Evolutionary conservation across 2,888 invertebrate genomes (phyloP), one percentile per base, ranked within the genome.

Genomic region (Zaprionus bogoriensis): DNA sequence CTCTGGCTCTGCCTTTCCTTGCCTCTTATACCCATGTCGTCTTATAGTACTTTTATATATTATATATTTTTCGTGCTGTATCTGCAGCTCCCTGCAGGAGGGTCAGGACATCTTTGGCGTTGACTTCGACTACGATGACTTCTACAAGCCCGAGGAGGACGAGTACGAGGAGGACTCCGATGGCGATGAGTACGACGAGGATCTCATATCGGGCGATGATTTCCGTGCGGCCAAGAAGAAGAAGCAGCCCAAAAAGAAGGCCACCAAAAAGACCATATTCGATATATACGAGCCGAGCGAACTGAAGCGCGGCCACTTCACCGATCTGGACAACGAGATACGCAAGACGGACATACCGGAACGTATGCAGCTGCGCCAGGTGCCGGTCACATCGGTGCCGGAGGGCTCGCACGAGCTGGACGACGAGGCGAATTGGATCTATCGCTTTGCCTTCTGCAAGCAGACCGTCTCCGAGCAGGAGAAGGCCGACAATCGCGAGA

Each of bases 71-170:
- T n/a, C n/a, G n/a, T n/a, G n/a, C n/a, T n/a, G n/a, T n/a, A n/a
- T n/a, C 38, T 28, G 2, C 20, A 96, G 95, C 9, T 96, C 97
- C 0, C 92, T 99, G 14, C 98, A 99, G 93, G 98, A 99, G 91
- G 99, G 99, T 52, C 98, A 99, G 91, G 99, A 99, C 89, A 98
- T 99, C 74, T 99, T 99, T 89, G 99, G 99, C 23, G 98, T 99
- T n/a, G 99, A 99, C 90, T 99, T 99, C 91, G 98, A 97, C 88
- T 97, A 96, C 88, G 97, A 97, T 62, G 97, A 97, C 75, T 96
- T 97, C 90, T 94, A 95, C 52, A 96, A 96, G 87, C 96, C 96
- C 87, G 96, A 95, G 4, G 96, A 96, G 52, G 97, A 97, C 71
- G 91, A 91, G 60, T 96, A 96, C 66, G 96, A 97, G 81, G 90